phyloP scores from a whole-genome alignment of 64 coral and sea anemone species.

The Dendronephthya gigantea region DNA sequence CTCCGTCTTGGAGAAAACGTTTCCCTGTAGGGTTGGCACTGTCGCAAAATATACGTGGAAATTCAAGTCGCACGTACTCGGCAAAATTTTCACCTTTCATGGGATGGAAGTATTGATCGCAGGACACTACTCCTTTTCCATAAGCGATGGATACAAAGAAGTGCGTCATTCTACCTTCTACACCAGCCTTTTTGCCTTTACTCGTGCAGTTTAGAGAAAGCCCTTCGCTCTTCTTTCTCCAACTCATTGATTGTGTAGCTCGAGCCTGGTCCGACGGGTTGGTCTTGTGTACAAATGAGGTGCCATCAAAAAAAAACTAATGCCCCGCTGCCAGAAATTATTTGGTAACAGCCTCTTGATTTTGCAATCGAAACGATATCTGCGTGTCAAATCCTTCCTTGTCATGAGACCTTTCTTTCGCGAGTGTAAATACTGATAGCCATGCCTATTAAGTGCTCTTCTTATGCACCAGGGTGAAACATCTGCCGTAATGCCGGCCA shows the following conservation, averaged over 20 bases:
- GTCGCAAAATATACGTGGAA: not conserved
- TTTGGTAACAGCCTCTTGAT: not conserved
- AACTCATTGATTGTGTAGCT: too few species aligned
- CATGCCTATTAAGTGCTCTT: not conserved
- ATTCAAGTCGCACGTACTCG: not conserved
- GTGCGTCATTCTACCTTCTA: too few species aligned
- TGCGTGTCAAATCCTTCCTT: not conserved
- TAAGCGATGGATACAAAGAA: not conserved
- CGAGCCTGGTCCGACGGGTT: too few species aligned
- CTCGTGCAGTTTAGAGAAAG: too few species aligned
- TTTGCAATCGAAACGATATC: constrained; percentile 1
- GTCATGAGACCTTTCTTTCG: too few species aligned
- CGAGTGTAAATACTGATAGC: too few species aligned
- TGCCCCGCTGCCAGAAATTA: constrained; percentile 12
- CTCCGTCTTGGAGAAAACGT: constrained; percentile 37
- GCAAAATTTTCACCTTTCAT: not conserved
- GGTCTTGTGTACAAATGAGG: too few species aligned
- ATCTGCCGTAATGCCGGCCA: not conserved
- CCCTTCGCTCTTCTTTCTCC: too few species aligned
- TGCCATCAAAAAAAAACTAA: too few species aligned
- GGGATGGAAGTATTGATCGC: not conserved
- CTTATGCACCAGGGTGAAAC: not conserved
- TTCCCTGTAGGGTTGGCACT: not conserved
- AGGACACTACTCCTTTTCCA: not conserved
- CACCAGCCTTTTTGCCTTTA: too few species aligned